Conservation (phyloP, 1,140 invertebrate species). For the Tachypleus tridentatus region DNA sequence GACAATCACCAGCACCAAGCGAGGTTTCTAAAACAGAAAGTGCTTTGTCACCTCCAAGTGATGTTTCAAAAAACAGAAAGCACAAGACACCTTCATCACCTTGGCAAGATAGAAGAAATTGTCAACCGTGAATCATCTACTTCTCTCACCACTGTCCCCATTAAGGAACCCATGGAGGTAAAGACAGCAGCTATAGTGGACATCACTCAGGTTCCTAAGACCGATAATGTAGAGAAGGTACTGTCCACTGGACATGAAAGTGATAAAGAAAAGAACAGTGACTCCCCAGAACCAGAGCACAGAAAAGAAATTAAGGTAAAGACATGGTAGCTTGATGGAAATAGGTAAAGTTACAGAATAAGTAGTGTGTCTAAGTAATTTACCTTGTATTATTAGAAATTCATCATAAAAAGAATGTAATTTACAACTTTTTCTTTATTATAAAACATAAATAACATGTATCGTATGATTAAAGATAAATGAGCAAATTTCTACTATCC, state of each 20-base stretch:
- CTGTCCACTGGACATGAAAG: too few species aligned
- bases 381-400: neutral
- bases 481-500: neutral
- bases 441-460: neutral
- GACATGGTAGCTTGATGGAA: slow-evolving; percentile 11
- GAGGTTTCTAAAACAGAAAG: slow-evolving; percentile 32
- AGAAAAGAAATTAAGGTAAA: too few species aligned
- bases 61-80: slow-evolving; percentile 32
- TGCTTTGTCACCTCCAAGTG: slow-evolving; percentile 30
- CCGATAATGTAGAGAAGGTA: too few species aligned
- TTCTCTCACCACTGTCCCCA: neutral
- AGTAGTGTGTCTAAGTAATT: slow-evolving; percentile 13
- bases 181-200: neutral
- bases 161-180: neutral
- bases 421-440: neutral
- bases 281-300: too few species aligned
- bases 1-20: slow-evolving; percentile 31
- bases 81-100: slow-evolving; percentile 26
- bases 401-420: neutral
- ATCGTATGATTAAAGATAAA: neutral
- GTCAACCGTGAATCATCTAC: slow-evolving; percentile 3
- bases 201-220: too few species aligned
- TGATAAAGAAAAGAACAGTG: too few species aligned
- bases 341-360: slow-evolving; percentile 11
- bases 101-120: slow-evolving; percentile 26